Evolutionary conservation across 1,140 invertebrate species (phyloP), one percentile per base, ranked within the genome.

Genomic region (Gonatopus flavifemur): DNA sequence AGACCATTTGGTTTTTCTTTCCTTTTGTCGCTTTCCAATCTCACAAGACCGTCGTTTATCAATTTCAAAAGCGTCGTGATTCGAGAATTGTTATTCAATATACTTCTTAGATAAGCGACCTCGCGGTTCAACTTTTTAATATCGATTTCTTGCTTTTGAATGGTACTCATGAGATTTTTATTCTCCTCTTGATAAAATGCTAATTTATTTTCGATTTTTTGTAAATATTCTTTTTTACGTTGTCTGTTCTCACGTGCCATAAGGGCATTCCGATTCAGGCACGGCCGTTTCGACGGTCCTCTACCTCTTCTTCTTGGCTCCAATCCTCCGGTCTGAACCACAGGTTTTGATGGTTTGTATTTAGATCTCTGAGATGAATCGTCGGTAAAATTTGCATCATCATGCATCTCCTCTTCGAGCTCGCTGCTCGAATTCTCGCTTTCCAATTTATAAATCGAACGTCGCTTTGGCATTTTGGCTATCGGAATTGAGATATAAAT

Each of bases 201-300:
- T 0, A 83, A 49, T 50, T 80, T 76, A n/a, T 66, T 76, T 54
- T 84, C 82, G 3, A 84, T 71, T 30, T 71, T 75, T 42, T 82
- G 72, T 5, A 84, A 38, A 43, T 84, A 80, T 12, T 79, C 71
- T 54, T 84, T 85, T 45, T 85, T 84, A 2, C 73, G 76, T 3
- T 79, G 74, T 6, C 83, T 70, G 60, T 84, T 84, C 51, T 82
- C 80, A 2, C 83, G 66, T 3, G 83, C 83, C 72, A 83, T 79
- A 21, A 82, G 46, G 0, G 83, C 83, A 59, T 84, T 85, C 35
- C 64, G 57, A 13, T 73, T 76, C 0, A 69, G 49, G 13, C 74
- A 77, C 1, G 72, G 74, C 12, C 70, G 57, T 16, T 74, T 75
- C 0, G 72, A 72, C 0, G 67, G 66, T 1, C 65, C 68, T 0